phyloP scores from a whole-genome alignment of 2,113 vertebrate genomes.

The Empidonax alnorum region DNA sequence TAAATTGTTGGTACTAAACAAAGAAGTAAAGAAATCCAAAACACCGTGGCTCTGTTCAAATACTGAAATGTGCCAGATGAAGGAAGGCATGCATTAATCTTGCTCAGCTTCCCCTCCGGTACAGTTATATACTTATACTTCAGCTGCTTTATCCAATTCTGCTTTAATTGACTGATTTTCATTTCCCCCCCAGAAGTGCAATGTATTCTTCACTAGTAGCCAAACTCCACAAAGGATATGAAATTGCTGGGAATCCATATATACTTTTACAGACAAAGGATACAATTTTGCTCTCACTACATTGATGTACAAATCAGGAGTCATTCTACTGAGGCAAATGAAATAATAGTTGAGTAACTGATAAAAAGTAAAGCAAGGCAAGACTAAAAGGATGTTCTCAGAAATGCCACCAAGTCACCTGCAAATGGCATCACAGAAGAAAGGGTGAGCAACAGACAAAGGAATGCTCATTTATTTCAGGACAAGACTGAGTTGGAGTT shows the following conservation, averaged over 20 bases:
- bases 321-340: neutral
- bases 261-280: neutral
- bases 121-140: neutral
- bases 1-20: neutral
- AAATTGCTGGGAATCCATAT: neutral
- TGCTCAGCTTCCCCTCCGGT: neutral
- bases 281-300: neutral
- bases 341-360: neutral
- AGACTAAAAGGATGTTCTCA: neutral
- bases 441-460: neutral
- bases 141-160: neutral
- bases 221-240: neutral
- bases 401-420: neutral
- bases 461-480: neutral
- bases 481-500: neutral
- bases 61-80: neutral
- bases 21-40: neutral
- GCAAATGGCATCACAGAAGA: neutral
- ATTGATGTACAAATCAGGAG: neutral
- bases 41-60: neutral
- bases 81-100: neutral
- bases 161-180: neutral
- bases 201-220: neutral
- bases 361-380: neutral
- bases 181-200: neutral